Conservation (phyloP, 2,797 vertebrate species). For the Oreortyx pictus region DNA sequence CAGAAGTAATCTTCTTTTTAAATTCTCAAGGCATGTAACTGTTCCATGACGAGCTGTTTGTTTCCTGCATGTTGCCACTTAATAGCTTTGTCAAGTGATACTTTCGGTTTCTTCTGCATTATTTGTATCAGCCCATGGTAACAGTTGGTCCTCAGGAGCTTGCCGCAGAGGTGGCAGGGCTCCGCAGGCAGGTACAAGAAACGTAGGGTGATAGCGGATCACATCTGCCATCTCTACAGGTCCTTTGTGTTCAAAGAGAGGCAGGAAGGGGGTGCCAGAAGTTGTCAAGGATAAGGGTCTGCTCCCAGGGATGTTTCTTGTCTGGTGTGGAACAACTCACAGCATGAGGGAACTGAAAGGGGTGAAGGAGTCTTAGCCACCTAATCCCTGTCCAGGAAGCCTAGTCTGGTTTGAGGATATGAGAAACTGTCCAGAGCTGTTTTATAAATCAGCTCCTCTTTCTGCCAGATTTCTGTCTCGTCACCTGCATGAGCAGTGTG, state of each 20-base stretch:
- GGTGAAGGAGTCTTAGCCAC: not conserved
- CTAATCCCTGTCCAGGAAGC: not conserved
- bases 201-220: not conserved
- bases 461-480: not conserved
- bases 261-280: not conserved
- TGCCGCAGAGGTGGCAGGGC: not conserved
- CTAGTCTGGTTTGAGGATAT: not conserved
- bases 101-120: not conserved
- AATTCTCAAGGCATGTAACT: not conserved
- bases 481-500: not conserved
- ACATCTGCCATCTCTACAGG: not conserved
- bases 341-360: not conserved
- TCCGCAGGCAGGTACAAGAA: not conserved
- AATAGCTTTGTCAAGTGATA: not conserved
- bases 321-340: not conserved
- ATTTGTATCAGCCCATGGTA: not conserved
- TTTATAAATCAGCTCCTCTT: not conserved
- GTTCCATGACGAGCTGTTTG: not conserved
- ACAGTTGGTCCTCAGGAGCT: not conserved
- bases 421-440: rapidly evolving
- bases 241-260: not conserved
- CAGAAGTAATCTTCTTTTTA: not conserved
- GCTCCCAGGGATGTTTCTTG: not conserved
- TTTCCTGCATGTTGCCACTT: not conserved
- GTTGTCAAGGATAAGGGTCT: not conserved